Percentiles rank a stretch among this genome's conserved stretches.
Conservation (phyloP, 2,113 vertebrate species). For the Podarcis raffonei region DNA sequence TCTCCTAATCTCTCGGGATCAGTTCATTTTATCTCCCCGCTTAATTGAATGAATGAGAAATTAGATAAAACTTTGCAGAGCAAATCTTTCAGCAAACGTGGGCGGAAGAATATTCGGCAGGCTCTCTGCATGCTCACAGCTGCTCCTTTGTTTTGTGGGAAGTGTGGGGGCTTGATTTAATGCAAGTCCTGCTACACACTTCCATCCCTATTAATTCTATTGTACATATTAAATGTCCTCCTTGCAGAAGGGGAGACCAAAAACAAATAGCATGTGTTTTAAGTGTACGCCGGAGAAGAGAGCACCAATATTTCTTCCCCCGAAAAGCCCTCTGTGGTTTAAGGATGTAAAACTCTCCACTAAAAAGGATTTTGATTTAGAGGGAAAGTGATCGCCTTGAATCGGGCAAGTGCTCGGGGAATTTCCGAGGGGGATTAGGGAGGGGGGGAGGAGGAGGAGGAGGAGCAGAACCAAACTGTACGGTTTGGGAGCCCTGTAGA, state of each 20-base stretch:
- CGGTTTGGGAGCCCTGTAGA: not conserved
- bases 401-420: constrained; percentile 13
- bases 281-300: constrained; percentile 66
- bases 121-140: constrained; percentile 69
- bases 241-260: constrained; percentile 71
- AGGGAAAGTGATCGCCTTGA: constrained; percentile 25
- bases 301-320: constrained; percentile 59
- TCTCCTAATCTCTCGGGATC: constrained; percentile 60
- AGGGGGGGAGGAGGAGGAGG: not conserved
- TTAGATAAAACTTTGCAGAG: constrained; percentile 77
- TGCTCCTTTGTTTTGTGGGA: constrained; percentile 74
- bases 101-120: constrained; percentile 64
- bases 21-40: constrained; percentile 68
- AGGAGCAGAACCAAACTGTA: not conserved
- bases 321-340: constrained; percentile 52
- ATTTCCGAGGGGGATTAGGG: constrained; percentile 20
- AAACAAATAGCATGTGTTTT: constrained; percentile 75
- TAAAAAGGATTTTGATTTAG: constrained; percentile 9
- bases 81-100: constrained; percentile 76
- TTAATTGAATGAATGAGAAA: constrained; percentile 77
- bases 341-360: constrained; percentile 47
- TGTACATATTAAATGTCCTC: constrained; percentile 76
- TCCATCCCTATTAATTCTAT: constrained; percentile 74
- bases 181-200: constrained; percentile 72
- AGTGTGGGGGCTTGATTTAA: constrained; percentile 65